Evolutionary conservation across 2,797 vertebrate genomes (phyloP), one percentile per base, ranked within the genome.

Genomic region (Urophycis tenuis): DNA sequence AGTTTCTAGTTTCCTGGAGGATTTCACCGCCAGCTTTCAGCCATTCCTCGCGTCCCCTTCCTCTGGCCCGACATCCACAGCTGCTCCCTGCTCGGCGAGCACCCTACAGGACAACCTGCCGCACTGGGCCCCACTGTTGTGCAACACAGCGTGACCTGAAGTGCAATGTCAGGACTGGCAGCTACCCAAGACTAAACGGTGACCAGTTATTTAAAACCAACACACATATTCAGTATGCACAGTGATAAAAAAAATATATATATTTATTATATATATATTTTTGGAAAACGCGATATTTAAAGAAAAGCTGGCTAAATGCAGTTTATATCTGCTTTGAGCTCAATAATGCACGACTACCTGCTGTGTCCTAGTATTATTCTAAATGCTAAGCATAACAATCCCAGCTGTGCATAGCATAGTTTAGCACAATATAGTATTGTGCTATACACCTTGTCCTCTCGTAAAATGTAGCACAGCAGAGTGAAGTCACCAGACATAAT

Each of bases 81-180:
- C 87, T 81, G 85, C 81, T 84, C 79, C 88, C 82, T 85, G 88
- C 88, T 88, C 88, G 32, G 87, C 87, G 84, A 41, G 85, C 90
- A 87, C 90, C 90, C 90, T 92, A 87, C 89, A 85, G 91, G 90
- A 91, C 89, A 92, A 89, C 88, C 88, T 89, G 91, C 90, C 83
- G 91, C 89, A 89, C 87, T 90, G 88, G 87, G 87, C 89, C 81
- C 29, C 8, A 14, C 81, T 84, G 84, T 84, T 87, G 82, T 77
- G 84, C 75, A 81, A 29, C 8, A 25, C 78, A 60, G 67, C 64
- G 1, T 81, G 69, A 82, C 84, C 87, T 86, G 86, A 85, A 78
- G 83, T 80, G 73, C 78, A 67, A 11, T 71, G 75, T 72, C 70
- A 77, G 15, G 11, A 29, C 60, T 67, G 60, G 60, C 60, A 67